Base-by-base conservation (phyloP, 2,888 invertebrate genomes). In the Choristoneura rosaceana region DNA sequence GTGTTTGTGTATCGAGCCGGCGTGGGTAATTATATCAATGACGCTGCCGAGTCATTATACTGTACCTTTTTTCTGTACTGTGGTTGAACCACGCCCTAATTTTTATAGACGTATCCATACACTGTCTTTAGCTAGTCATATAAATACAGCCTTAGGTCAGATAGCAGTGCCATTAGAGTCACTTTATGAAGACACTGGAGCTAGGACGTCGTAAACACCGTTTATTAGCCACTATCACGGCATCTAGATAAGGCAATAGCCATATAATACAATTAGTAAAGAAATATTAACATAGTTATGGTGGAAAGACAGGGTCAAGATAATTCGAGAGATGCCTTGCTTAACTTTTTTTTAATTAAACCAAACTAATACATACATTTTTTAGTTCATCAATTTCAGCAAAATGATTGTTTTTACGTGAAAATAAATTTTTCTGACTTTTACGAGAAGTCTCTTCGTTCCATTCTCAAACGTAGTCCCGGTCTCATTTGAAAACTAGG, bases 121-220 rank as follows among this genome's bases (percentile, higher is more conserved):
- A 17, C 61, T 43, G 10, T 41, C 15, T 41, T 41, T 61, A 15
- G 41, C 41, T 61, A 33, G 55, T 5, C 33, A 12, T 10, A 41
- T 61, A 43, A 61, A 61, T 61, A 41, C 41, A 61, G 61, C 14
- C 43, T 14, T 14, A 38, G 43, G 43, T 43, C 17, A 61, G 61
- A 61, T 61, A 61, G 43, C 43, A 10, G 43, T 61, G 17, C 17
- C 43, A 61, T 43, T 61, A 61, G 41, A 41, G 17, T 17, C 15
- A 17, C 15, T 61, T 61, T 61, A 61, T 17, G 61, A 10, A 14
- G 17, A 25, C 15, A 61, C 41, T 61, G 41, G 15, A 38, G 61
- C 15, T 38, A 61, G 43, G 41, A 43, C 41, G 41, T 43, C 61
- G 43, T 61, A 61, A 61, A 61, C 12, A 17, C 8, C 5, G 43